These are phyloP conservation scores for Heloderma charlesbogerti DNA, from an alignment of 2,113 vertebrate species.

Conservation along the genomic window DNA sequence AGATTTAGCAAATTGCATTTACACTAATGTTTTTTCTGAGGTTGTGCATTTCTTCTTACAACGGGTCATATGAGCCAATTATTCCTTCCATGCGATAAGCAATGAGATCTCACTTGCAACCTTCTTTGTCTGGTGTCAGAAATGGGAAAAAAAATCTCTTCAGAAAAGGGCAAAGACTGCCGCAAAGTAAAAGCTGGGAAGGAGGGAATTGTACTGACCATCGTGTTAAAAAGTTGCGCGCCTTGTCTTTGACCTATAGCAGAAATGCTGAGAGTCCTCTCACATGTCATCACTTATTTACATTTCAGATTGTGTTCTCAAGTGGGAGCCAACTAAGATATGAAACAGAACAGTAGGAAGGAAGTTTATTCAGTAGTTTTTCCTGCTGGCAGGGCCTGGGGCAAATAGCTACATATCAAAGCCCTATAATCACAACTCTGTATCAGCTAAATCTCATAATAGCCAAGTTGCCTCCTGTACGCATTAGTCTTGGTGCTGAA, in stretches of 20 bases:
- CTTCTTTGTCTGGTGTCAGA: not conserved
- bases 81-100: not conserved
- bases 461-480: conserved; percentile 6
- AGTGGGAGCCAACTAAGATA: not conserved
- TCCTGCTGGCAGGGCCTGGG: conserved; percentile 13
- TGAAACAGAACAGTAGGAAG: conserved; percentile 11
- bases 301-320: conserved; percentile 16
- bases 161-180: not conserved
- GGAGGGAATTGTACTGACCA: not conserved
- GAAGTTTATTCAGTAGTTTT: conserved; percentile 33
- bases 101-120: not conserved
- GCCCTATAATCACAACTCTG: conserved; percentile 31
- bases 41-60: not conserved
- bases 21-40: not conserved
- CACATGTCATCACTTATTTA: conserved; percentile 18
- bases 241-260: conserved; percentile 16
- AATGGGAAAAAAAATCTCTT: not conserved
- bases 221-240: conserved; percentile 6
- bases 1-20: conserved; percentile 6
- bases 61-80: not conserved
- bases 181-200: not conserved
- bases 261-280: not conserved
- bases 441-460: conserved; percentile 25
- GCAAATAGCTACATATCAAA: conserved; percentile 50
- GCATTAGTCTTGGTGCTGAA: not conserved